Conservation (phyloP, 2,797 vertebrate genomes). For the Xiphorhynchus erythropygius region DNA sequence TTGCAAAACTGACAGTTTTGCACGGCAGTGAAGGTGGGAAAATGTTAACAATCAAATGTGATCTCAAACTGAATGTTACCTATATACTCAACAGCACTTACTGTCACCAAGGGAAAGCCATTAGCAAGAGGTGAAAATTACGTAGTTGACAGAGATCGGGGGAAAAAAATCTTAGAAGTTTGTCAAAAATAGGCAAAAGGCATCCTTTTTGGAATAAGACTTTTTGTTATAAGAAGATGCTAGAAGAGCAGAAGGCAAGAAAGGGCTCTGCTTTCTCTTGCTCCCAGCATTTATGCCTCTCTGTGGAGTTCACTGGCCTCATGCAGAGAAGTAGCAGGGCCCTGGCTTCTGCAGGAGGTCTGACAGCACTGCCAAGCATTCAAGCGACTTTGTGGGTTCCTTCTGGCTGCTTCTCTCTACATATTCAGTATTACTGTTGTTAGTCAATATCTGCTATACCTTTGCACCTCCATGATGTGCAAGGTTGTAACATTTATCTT, state of each 20-base stretch:
- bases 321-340: background rate
- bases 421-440: background rate
- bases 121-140: slow-evolving; percentile 38
- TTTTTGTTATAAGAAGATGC: background rate
- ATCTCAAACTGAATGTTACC: background rate
- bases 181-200: background rate
- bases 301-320: background rate
- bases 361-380: background rate
- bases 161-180: background rate
- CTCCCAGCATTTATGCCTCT: background rate
- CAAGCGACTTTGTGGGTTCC: background rate
- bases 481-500: background rate
- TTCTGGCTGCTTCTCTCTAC: background rate
- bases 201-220: background rate
- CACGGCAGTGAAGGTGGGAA: background rate
- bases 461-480: accelerated
- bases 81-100: background rate
- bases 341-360: background rate
- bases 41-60: background rate
- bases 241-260: background rate
- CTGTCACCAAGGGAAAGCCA: slow-evolving; percentile 6
- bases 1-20: background rate
- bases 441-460: background rate
- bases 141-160: background rate
- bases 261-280: background rate